Evolutionary conservation across 1,140 invertebrate species (phyloP), one percentile per base, ranked within the genome.

Genomic region (Steinernema feltiae): DNA sequence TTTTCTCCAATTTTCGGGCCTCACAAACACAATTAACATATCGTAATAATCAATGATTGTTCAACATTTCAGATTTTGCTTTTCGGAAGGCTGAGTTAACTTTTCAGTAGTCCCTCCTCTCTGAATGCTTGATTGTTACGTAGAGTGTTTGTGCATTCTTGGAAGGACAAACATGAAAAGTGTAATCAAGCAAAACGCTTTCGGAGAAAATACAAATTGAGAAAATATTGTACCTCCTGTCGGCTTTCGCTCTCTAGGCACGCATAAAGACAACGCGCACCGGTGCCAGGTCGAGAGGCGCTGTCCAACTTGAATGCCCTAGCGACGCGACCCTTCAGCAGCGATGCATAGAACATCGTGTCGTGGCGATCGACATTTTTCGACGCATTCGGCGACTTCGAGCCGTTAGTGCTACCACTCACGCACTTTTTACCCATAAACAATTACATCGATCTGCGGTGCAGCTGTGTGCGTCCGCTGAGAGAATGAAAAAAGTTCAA

Each of bases 381-480:
- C 24, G 53, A 63, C 53, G 53, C 53, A 27, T 63, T 27, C 53
- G 53, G 24, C 53, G 53, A n/a, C 53, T 63, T 63, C 15, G 53
- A 63, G 53, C 53, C 53, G 53, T 27, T 63, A 63, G 53, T 63
- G 53, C 53, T 27, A 17, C 53, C 53, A 63, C 53, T 63, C 24
- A 27, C 53, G 53, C 53, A 63, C 53, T 63, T 63, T 63, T 63
- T 63, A 63, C 53, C 53, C 53, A 63, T 63, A 63, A 12, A 63
- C 53, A 63, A 63, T 63, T 63, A 63, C 53, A 63, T 63, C 53
- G 53, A 63, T 63, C 24, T 63, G 53, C 53, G 24, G 53, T 63
- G 53, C 53, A 63, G 53, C 53, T 63, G 53, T 27, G 53, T 46
- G 53, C 24, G 53, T 63, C 24, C 53, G 7, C n/a, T n/a, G n/a